Percentiles rank a stretch among this genome's conserved stretches.
These are phyloP conservation scores for Iphiclides podalirius DNA, from an alignment of 2,888 invertebrate genomes.

Conservation along the genomic window DNA sequence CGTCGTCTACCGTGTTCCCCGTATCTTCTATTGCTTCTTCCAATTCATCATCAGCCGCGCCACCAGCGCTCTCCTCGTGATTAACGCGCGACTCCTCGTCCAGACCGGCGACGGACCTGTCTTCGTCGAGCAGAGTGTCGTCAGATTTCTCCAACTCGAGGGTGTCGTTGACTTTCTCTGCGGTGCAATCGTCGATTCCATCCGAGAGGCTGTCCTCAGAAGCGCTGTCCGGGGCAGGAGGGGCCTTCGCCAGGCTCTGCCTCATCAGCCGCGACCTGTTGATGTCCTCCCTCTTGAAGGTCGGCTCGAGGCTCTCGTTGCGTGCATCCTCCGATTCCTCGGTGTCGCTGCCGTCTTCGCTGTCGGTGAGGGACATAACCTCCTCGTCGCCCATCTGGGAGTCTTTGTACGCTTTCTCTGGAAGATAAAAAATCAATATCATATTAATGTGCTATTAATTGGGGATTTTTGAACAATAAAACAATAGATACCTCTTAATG, in stretches of 20 bases:
- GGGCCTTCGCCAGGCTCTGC: constrained; percentile 29
- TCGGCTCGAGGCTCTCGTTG: constrained; percentile 62
- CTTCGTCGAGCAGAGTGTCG: constrained; percentile 38
- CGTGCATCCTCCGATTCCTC: constrained; percentile 39
- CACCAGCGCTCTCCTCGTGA: background rate
- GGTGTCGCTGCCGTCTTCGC: constrained; percentile 46
- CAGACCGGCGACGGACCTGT: too few relatives aligned
- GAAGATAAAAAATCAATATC: background rate
- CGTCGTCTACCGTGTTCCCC: background rate
- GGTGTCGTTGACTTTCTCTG: background rate
- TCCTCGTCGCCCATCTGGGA: constrained; percentile 33
- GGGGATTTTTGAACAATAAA: too few relatives aligned
- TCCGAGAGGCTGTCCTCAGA: background rate
- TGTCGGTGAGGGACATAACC: constrained; percentile 42
- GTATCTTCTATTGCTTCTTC: constrained; percentile 26
- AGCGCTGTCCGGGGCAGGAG: constrained; percentile 24
- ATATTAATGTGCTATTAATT: too few relatives aligned
- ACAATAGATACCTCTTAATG: too few relatives aligned
- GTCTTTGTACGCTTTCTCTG: constrained; percentile 50
- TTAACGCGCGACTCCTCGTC: constrained; percentile 7
- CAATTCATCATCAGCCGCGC: constrained; percentile 27
- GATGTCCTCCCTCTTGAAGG: constrained; percentile 51
- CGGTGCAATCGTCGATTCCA: background rate
- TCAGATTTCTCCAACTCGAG: constrained; percentile 34
- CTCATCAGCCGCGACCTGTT: constrained; percentile 42